Conservation (phyloP, 2,888 invertebrate species). For the Thelaira solivaga region DNA sequence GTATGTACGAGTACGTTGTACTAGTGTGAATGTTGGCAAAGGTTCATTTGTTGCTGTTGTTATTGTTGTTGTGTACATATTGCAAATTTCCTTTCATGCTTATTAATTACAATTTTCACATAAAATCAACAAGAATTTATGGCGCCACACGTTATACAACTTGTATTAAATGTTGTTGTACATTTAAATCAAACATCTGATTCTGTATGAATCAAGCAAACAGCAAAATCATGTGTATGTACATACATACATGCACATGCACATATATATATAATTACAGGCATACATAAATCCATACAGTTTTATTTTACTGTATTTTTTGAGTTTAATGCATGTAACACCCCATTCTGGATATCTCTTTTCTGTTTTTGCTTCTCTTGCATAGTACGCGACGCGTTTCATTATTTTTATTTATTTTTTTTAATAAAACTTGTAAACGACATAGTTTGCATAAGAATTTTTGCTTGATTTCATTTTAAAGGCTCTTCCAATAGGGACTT, state of each 20-base stretch:
- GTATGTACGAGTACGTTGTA: no score
- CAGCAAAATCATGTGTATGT: constrained; percentile 16
- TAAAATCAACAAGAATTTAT: constrained; percentile 59
- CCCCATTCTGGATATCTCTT: neutral
- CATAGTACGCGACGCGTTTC: constrained; percentile 2
- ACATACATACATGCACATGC: constrained; percentile 15
- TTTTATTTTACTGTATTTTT: no score
- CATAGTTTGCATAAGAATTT: constrained; percentile 56
- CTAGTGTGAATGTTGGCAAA: neutral
- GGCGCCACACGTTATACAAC: constrained; percentile 62
- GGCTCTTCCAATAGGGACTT: neutral
- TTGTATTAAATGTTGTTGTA: constrained; percentile 58
- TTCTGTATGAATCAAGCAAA: constrained; percentile 57
- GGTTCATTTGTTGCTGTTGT: no score
- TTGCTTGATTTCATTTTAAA: constrained; percentile 35
- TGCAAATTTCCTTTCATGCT: constrained; percentile 58
- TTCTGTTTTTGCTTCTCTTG: neutral
- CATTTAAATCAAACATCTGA: constrained; percentile 62
- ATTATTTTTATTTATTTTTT: constrained; percentile 12
- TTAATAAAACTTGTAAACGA: constrained; percentile 37
- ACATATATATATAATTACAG: constrained; percentile 23
- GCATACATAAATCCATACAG: constrained; percentile 14
- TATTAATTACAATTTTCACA: constrained; percentile 57
- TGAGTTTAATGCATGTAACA: no score
- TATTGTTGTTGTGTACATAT: no score